A percentile compares a stretch with the other conserved stretches of the same genome.
Evolutionary conservation across 1,140 invertebrate species (phyloP).

Genomic region (Caerostris darwini): DNA sequence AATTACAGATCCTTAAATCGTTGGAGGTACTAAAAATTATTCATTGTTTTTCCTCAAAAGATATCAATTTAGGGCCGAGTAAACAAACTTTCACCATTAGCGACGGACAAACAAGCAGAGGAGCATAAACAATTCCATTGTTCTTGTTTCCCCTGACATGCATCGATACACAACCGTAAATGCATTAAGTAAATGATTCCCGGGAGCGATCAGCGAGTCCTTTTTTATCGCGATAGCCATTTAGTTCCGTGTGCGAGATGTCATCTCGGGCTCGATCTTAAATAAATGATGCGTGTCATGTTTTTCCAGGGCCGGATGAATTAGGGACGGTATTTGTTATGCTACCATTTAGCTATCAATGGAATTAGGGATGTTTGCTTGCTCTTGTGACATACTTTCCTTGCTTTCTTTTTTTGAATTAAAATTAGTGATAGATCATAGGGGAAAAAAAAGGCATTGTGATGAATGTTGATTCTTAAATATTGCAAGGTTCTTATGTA

Average conservation of each 20-base stretch:
- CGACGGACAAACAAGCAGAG: neutral
- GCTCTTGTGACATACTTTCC: no score
- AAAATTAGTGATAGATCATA: no score
- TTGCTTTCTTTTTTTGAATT: no score
- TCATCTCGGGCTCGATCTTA: neutral
- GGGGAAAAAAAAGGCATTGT: no score
- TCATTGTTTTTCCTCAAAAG: no score
- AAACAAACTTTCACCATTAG: neutral
- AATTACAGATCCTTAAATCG: no score
- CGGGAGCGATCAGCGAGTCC: neutral
- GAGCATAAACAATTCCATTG: neutral
- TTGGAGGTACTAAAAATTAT: no score
- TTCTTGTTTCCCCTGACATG: neutral
- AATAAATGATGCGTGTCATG: neutral
- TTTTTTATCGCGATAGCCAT: neutral
- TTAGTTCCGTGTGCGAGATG: neutral
- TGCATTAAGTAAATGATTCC: neutral
- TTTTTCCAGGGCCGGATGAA: neutral
- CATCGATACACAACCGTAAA: neutral
- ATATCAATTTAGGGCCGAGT: no score
- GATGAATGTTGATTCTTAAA: no score
- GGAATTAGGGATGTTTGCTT: no score
- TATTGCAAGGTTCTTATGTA: no score
- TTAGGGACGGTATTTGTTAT: neutral
- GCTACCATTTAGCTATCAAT: neutral